These are phyloP conservation scores for Mycteria americana DNA, from an alignment of 2,797 vertebrate species.

Conservation along the genomic window DNA sequence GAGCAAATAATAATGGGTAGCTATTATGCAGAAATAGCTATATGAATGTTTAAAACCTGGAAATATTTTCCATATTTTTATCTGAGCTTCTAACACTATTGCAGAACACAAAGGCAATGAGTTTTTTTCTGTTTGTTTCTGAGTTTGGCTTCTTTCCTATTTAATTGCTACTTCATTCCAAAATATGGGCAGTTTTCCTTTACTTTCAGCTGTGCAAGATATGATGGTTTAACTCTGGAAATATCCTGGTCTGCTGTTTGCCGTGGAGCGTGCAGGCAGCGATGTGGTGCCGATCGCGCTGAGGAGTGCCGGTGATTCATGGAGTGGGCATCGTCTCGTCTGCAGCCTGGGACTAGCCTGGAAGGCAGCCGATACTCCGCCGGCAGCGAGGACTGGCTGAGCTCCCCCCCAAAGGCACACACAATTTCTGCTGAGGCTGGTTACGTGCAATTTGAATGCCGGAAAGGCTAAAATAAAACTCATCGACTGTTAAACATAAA, in stretches of 20 bases:
- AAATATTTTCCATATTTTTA: neutral
- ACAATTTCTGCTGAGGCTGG: neutral
- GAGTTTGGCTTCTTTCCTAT: neutral
- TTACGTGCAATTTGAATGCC: neutral
- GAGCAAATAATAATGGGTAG: neutral
- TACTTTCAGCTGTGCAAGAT: neutral
- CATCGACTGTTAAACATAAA: neutral
- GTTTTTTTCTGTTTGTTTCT: neutral
- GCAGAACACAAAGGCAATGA: neutral
- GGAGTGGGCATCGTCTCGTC: neutral
- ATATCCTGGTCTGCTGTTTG: neutral
- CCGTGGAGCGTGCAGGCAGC: accelerated
- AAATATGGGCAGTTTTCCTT: neutral
- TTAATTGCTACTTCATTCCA: neutral
- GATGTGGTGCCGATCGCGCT: neutral
- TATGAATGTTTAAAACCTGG: neutral
- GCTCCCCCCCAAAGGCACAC: neutral
- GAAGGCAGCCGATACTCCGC: accelerated
- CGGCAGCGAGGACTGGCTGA: neutral
- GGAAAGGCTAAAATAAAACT: neutral
- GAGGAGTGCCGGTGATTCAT: neutral
- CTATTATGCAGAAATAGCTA: neutral
- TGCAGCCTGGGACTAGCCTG: neutral
- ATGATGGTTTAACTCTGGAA: neutral
- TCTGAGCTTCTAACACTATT: neutral